A percentile compares a stretch with the other conserved stretches of the same genome.
Evolutionary conservation across 2,113 vertebrate genomes (phyloP).

Genomic region (Scytalopus superciliaris): DNA sequence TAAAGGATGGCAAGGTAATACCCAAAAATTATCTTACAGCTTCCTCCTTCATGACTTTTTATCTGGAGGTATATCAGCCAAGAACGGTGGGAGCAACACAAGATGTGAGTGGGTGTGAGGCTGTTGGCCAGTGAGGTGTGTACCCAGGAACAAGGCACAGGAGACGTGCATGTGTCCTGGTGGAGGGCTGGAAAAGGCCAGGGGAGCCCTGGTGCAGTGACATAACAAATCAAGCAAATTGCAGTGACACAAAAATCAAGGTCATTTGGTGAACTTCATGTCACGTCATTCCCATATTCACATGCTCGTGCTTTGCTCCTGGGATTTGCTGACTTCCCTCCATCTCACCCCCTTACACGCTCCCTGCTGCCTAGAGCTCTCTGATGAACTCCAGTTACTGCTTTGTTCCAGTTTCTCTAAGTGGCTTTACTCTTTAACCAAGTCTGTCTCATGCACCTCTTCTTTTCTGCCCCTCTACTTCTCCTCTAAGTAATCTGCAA

Average conservation of each 20-base stretch:
- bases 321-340: background rate
- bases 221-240: background rate
- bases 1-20: background rate
- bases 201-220: background rate
- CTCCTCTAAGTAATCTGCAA: background rate
- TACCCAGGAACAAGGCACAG: background rate
- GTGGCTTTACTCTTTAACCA: background rate
- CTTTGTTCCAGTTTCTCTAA: background rate
- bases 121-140: rapidly evolving
- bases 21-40: background rate
- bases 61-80: background rate
- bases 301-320: background rate
- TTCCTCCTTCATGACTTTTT: background rate
- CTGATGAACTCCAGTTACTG: background rate
- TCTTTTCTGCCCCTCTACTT: background rate
- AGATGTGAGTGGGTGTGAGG: background rate
- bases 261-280: background rate
- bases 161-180: rapidly evolving
- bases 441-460: background rate
- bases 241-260: background rate
- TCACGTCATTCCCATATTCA: background rate
- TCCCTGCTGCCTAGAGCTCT: background rate
- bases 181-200: background rate
- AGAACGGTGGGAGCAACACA: background rate
- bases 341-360: background rate